Evolutionary conservation across 2,113 vertebrate genomes (phyloP).

Genomic region (Perca flavescens): DNA sequence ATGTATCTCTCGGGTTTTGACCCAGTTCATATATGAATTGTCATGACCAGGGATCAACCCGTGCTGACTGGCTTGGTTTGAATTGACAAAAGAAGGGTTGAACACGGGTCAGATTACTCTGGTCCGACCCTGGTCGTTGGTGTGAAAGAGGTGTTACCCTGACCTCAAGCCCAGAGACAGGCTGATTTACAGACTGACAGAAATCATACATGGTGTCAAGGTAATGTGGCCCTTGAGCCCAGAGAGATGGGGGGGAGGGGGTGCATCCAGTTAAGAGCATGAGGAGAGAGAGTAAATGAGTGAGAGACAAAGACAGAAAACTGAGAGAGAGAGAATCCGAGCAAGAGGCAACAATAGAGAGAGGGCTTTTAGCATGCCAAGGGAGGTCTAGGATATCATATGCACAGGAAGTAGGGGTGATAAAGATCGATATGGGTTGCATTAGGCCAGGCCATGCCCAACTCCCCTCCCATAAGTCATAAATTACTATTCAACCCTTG

Average conservation of each 20-base stretch:
- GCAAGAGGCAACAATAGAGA: constrained; percentile 35
- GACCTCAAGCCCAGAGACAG: constrained; percentile 43
- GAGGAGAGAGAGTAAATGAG: neutral
- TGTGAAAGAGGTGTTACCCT: neutral
- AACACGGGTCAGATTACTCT: too few species aligned
- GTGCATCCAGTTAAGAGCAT: neutral
- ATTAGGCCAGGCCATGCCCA: constrained; percentile 69
- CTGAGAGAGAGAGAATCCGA: constrained; percentile 14
- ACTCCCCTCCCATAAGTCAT: constrained; percentile 55
- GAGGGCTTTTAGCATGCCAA: constrained; percentile 72
- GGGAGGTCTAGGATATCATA: constrained; percentile 75
- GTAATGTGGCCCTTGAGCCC: constrained; percentile 55
- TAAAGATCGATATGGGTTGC: constrained; percentile 78
- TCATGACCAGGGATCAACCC: too few species aligned
- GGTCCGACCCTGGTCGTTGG: too few species aligned
- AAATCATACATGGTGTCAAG: constrained; percentile 31
- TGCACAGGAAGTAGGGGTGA: constrained; percentile 79
- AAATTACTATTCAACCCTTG: constrained; percentile 41
- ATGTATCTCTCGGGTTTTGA: too few species aligned
- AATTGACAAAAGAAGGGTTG: too few species aligned
- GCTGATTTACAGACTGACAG: constrained; percentile 41
- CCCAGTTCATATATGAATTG: too few species aligned
- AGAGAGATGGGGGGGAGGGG: neutral
- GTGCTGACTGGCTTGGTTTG: too few species aligned
- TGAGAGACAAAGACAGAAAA: constrained; percentile 1